Evolutionary conservation across 2,797 vertebrate genomes (phyloP).

Genomic region (Lycodopsis pacificus): DNA sequence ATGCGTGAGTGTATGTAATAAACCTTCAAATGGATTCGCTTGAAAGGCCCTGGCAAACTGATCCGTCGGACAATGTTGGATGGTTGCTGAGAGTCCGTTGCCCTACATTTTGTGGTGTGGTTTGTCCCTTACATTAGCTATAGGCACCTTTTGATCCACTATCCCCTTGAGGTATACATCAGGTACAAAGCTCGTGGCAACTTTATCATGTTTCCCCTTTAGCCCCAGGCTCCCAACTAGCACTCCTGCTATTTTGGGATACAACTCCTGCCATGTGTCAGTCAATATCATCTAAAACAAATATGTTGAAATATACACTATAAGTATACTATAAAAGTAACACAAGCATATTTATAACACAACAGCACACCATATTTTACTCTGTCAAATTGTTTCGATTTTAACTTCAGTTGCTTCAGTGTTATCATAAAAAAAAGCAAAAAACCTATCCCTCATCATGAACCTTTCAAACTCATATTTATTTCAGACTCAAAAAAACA

Average conservation of each 20-base stretch:
- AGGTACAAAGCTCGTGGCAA: not conserved
- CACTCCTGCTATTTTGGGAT: not conserved
- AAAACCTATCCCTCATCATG: not conserved
- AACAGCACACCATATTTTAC: too few species aligned
- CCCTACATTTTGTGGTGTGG: not conserved
- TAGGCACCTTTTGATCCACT: not conserved
- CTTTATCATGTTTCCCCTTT: not conserved
- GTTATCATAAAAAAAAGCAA: conserved; percentile 5
- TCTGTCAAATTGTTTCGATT: conserved; percentile 10
- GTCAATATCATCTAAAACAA: not conserved
- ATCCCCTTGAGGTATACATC: not conserved
- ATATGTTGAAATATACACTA: not conserved
- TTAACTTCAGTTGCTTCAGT: not conserved
- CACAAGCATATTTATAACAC: too few species aligned
- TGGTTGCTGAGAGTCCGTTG: not conserved
- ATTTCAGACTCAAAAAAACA: conserved; percentile 41
- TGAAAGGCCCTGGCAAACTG: not conserved
- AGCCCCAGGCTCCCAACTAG: not conserved
- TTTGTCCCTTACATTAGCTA: not conserved
- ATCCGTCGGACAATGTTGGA: not conserved
- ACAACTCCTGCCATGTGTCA: not conserved
- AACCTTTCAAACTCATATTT: conserved; percentile 49
- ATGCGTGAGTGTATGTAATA: conserved; percentile 28
- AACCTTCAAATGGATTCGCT: conserved; percentile 40
- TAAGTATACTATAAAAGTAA: not conserved